phyloP scores from a whole-genome alignment of 2,888 invertebrate species.

The Oligia strigilis region DNA sequence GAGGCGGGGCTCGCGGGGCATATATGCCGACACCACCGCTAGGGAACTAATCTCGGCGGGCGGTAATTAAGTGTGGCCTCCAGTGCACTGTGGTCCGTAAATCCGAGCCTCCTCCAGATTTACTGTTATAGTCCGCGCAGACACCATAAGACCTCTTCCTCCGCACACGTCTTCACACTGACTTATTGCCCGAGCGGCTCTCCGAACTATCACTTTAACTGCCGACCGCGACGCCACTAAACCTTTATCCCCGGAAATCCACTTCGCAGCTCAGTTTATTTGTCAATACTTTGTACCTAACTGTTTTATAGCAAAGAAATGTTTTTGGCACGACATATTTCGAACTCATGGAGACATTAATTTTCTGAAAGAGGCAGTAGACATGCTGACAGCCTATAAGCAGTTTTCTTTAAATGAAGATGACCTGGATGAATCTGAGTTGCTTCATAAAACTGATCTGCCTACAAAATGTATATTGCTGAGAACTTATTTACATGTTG shows the following conservation, averaged over 20 bases:
- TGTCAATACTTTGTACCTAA: slow-evolving; percentile 62
- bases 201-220: slow-evolving; percentile 77
- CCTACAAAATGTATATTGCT: slow-evolving; percentile 47
- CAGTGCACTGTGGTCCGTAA: slow-evolving; percentile 79
- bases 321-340: slow-evolving; percentile 34
- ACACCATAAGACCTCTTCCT: slow-evolving; percentile 75
- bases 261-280: slow-evolving; percentile 60
- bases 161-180: slow-evolving; percentile 76
- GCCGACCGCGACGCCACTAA: slow-evolving; percentile 73
- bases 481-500: slow-evolving; percentile 62
- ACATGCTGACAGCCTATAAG: neutral
- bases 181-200: slow-evolving; percentile 77
- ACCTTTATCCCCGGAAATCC: slow-evolving; percentile 66
- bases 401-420: neutral
- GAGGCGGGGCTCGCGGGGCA: slow-evolving; percentile 64
- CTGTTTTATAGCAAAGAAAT: slow-evolving; percentile 37
- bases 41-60: slow-evolving; percentile 83
- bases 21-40: slow-evolving; percentile 74
- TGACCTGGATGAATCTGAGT: slow-evolving; percentile 22
- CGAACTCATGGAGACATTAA: slow-evolving; percentile 13
- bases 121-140: slow-evolving; percentile 86
- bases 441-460: slow-evolving; percentile 34
- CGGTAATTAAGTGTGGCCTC: slow-evolving; percentile 85
- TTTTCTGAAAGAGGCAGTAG: slow-evolving; percentile 3
- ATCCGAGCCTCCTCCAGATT: slow-evolving; percentile 87